Evolutionary conservation across 2,797 vertebrate genomes (phyloP), one percentile per base, ranked within the genome.

Genomic region (Brachyrhaphis roseni): DNA sequence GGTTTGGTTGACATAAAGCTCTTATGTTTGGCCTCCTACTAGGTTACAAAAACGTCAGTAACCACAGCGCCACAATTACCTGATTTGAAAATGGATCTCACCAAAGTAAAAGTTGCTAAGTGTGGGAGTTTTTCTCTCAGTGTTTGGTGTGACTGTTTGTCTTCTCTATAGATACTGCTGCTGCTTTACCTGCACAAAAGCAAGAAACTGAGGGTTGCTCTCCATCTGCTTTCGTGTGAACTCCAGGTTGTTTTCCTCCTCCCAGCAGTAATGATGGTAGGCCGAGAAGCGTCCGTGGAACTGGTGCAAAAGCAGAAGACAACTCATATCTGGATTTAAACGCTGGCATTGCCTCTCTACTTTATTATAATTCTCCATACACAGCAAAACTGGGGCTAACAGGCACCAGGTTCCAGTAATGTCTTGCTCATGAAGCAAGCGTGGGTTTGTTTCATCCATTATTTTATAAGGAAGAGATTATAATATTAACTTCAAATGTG

Each of bases 231-330:
- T 88, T 72, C 93, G 94, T 1, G 96, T 91, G 5, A 96, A 96
- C 78, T 96, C 95, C 68, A 97, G 87, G 49, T 91, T 96, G 83
- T 83, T 91, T 83, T 96, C 96, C 81, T 96, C 95, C 53, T 93
- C 92, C 84, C 93, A 94, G 84, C 96, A 97, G 89, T 97, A 97
- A 23, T 87, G 85, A 43, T 93, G 75, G 20, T 97, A 97, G 23
- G 90, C 86, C 11, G 89, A 84, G 90, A 97, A 97, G n/a, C 94
- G 93, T 49, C 96, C 85, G 6, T 88, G 82, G 89, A 97, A 97
- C 97, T 97, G 80, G 23, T 49, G 31, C 34, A 78, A 77, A 28
- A 74, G 34, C 26, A 49, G 43, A 39, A 68, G 31, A 23, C 43
- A 78, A 36, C 20, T 62, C 41, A 72, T 36, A 34, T 43, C 31